A percentile compares a stretch with the other conserved stretches of the same genome.
These are phyloP conservation scores for Florisuga fusca DNA, from an alignment of 2,797 vertebrate species.

Conservation along the genomic window DNA sequence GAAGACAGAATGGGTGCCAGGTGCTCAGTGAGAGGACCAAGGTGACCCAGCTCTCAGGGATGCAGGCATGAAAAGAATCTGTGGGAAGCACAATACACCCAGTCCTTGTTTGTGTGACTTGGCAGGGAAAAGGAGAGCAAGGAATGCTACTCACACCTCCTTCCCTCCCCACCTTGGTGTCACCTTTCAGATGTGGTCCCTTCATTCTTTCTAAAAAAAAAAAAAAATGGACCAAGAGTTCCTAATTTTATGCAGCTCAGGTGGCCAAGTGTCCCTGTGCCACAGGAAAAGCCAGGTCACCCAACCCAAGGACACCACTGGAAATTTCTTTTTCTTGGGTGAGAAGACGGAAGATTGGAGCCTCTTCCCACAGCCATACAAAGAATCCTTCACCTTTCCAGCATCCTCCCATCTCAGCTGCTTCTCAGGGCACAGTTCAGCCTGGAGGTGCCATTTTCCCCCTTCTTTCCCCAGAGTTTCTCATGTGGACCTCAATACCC, in stretches of 20 bases:
- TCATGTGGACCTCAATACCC: neutral
- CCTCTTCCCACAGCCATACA: fast-evolving
- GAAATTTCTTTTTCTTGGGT: neutral
- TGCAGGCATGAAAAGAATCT: neutral
- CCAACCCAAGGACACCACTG: fast-evolving
- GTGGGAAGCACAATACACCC: neutral
- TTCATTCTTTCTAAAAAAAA: neutral
- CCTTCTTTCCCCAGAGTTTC: fast-evolving
- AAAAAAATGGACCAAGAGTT: too few relatives aligned
- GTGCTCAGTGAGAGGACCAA: neutral
- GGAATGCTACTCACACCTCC: neutral
- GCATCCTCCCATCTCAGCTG: neutral
- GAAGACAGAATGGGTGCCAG: neutral
- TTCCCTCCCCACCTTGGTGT: too few relatives aligned
- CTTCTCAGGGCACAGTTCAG: neutral
- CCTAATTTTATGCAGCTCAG: fast-evolving
- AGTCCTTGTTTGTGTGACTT: neutral
- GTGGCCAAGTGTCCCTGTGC: neutral
- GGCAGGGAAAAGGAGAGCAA: neutral
- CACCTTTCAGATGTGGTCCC: fast-evolving
- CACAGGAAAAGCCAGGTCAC: neutral
- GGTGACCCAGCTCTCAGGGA: neutral
- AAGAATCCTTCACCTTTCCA: neutral
- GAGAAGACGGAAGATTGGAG: neutral
- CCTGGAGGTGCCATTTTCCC: neutral